Conservation (phyloP, 1,140 invertebrate genomes). For the Pseudomyrmex dendroicus region DNA sequence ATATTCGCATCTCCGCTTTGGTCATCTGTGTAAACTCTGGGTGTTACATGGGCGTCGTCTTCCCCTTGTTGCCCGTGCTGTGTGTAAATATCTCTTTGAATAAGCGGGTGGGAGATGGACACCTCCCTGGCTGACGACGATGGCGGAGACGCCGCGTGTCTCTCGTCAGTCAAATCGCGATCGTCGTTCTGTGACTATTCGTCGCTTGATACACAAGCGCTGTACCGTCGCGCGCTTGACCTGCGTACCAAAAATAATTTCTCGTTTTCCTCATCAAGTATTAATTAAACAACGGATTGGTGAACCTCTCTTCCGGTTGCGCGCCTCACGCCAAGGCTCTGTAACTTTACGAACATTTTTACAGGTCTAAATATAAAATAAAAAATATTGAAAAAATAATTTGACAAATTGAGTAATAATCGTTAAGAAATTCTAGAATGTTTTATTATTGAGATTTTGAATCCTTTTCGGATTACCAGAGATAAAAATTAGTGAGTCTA, state of each 20-base stretch:
- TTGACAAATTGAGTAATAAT: too few species aligned
- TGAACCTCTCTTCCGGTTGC: constrained; percentile 21
- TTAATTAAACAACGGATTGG: background rate
- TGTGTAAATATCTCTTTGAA: constrained; percentile 54
- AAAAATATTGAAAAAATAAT: too few species aligned
- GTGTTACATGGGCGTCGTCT: constrained; percentile 11
- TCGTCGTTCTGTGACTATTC: constrained; percentile 62
- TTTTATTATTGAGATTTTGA: too few species aligned
- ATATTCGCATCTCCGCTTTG: constrained; percentile 19
- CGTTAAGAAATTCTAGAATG: too few species aligned
- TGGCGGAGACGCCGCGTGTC: constrained; percentile 68
- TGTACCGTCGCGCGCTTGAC: background rate
- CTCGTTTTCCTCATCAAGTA: too few species aligned
- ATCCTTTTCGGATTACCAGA: too few species aligned
- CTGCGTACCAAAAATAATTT: constrained; percentile 19
- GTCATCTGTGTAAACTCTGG: background rate
- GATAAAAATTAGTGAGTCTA: too few species aligned
- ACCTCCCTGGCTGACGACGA: constrained; percentile 66
- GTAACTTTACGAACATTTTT: background rate
- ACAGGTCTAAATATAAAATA: too few species aligned
- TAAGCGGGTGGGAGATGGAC: constrained; percentile 67
- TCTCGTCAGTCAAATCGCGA: constrained; percentile 78
- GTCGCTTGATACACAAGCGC: constrained; percentile 4
- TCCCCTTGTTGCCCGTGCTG: background rate
- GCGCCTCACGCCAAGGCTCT: background rate